Conservation (phyloP, 2,113 vertebrate species). For the Nothobranchius kuhntae region DNA sequence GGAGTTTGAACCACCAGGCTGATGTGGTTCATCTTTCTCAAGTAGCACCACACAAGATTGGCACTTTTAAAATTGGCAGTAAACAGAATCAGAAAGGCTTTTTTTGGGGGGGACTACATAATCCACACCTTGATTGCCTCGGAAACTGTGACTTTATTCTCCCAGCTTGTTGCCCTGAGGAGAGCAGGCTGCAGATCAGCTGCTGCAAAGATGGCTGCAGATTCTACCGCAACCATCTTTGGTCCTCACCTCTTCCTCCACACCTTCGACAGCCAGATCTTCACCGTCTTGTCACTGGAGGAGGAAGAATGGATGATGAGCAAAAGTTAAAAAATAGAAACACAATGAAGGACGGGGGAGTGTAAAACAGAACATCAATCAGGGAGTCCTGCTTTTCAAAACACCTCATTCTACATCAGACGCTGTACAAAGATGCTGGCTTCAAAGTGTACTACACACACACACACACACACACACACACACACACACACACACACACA, state of each 20-base stretch:
- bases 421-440: constrained; percentile 29
- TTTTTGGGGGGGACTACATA: constrained; percentile 4
- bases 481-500: constrained; percentile 22
- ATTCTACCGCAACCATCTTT: constrained; percentile 3
- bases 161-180: constrained; percentile 12
- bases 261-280: constrained; percentile 86
- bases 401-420: constrained; percentile 46
- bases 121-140: constrained; percentile 39
- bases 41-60: constrained; percentile 52
- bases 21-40: constrained; percentile 28
- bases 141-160: constrained; percentile 33
- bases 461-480: constrained; percentile 7
- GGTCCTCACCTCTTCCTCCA: constrained; percentile 78
- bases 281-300: constrained; percentile 91
- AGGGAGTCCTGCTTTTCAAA: constrained; percentile 34
- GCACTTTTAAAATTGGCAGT: constrained; percentile 68
- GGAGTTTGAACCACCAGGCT: constrained; percentile 5
- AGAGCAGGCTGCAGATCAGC: constrained; percentile 30
- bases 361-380: constrained; percentile 48
- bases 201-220: neutral
- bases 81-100: constrained; percentile 38
- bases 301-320: constrained; percentile 26
- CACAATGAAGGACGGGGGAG: constrained; percentile 23
- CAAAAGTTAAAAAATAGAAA: constrained; percentile 21
- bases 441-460: constrained; percentile 42